phyloP scores from a whole-genome alignment of 2,888 invertebrate genomes.

The Zhuqinia jingwanae region DNA sequence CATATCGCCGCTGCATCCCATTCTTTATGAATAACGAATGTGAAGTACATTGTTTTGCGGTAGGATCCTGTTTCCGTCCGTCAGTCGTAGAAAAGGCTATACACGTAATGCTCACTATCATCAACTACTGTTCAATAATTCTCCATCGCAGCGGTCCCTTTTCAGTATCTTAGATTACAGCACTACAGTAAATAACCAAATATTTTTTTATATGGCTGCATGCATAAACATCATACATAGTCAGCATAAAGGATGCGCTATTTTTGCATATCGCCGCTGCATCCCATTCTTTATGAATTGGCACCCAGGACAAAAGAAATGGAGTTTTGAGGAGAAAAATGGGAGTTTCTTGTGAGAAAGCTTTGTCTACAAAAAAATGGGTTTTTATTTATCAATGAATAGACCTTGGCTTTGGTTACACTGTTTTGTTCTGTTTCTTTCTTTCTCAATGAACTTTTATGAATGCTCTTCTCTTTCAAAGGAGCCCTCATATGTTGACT shows the following conservation, averaged over 20 bases:
- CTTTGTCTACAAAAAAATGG: conserved; percentile 55
- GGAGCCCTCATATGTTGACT: background rate
- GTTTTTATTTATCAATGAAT: conserved; percentile 65
- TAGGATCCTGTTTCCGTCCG: conserved; percentile 51
- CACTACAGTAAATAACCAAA: background rate
- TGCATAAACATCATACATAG: too few species aligned
- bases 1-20: conserved; percentile 53
- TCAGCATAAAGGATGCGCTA: conserved; percentile 44
- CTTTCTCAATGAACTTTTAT: conserved; percentile 26
- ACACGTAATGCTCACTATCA: background rate
- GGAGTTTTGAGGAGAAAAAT: conserved; percentile 52
- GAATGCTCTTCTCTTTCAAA: conserved; percentile 46
- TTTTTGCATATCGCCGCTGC: conserved; percentile 61
- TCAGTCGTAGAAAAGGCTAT: background rate
- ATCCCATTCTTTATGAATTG: conserved; percentile 55
- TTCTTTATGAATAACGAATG: conserved; percentile 55
- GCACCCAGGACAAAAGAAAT: conserved; percentile 59
- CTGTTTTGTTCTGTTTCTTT: conserved; percentile 56
- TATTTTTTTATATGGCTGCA: conserved; percentile 8
- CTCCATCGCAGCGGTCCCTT: too few species aligned
- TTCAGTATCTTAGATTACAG: too few species aligned
- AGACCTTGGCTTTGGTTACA: conserved; percentile 68
- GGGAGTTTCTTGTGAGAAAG: conserved; percentile 46
- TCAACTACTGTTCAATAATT: background rate
- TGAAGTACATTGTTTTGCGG: conserved; percentile 46